Percentiles rank a stretch among this genome's conserved stretches.
Evolutionary conservation across 2,113 vertebrate genomes (phyloP).

Genomic region (Ophiodon elongatus): DNA sequence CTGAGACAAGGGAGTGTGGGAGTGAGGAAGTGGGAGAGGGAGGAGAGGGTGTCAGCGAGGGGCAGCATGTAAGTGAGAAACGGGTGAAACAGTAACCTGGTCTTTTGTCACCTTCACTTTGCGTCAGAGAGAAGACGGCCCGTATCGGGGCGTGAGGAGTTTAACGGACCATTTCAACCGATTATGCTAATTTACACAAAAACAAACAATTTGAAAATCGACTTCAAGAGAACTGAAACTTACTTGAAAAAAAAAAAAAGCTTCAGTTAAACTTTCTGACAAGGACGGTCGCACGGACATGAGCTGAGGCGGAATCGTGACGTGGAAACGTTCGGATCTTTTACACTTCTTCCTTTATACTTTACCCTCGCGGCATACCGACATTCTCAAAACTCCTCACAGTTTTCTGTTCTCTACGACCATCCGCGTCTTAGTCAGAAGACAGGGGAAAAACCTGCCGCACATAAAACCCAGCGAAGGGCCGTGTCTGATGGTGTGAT

Average conservation of each 20-base stretch:
- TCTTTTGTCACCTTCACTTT: slow-evolving; percentile 40
- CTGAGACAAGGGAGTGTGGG: slow-evolving; percentile 40
- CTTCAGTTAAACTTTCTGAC: not conserved
- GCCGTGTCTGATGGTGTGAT: too few relatives aligned
- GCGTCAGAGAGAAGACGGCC: slow-evolving; percentile 5
- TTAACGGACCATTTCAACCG: not conserved
- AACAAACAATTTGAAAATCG: not conserved
- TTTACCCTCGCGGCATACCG: too few relatives aligned
- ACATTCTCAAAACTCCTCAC: too few relatives aligned
- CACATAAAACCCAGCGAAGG: too few relatives aligned
- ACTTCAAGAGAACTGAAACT: not conserved
- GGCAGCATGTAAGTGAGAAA: slow-evolving; percentile 25
- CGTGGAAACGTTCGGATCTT: too few relatives aligned
- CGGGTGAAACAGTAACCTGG: not conserved
- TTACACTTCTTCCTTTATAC: not conserved
- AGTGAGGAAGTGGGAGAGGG: slow-evolving; percentile 40
- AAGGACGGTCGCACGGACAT: not conserved
- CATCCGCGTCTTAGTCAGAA: too few relatives aligned
- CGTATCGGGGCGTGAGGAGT: not conserved
- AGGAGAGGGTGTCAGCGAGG: slow-evolving; percentile 10
- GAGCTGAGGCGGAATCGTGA: not conserved
- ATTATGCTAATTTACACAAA: slow-evolving; percentile 23
- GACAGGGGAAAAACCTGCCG: too few relatives aligned
- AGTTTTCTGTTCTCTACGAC: too few relatives aligned
- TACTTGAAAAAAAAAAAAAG: not conserved